Evolutionary conservation across 2,888 invertebrate species (phyloP).

Genomic region (Drosophila paracracens): DNA sequence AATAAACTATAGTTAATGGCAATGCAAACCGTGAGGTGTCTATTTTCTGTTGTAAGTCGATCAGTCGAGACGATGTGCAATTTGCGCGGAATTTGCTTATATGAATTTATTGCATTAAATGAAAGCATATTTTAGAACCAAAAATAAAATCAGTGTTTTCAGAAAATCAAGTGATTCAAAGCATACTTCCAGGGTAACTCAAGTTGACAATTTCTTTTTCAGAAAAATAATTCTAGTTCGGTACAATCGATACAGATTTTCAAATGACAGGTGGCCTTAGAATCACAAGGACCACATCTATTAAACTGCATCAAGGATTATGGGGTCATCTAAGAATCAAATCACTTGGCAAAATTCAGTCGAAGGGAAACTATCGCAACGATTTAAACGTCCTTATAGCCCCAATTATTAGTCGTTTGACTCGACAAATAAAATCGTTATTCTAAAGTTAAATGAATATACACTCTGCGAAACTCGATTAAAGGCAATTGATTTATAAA

Average conservation of each 20-base stretch:
- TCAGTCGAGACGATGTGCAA: background rate
- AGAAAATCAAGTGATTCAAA: background rate
- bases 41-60: background rate
- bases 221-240: background rate
- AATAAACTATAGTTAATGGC: conserved; percentile 48
- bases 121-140: background rate
- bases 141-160: background rate
- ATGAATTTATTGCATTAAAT: background rate
- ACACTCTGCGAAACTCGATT: background rate
- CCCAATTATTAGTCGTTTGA: background rate
- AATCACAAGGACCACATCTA: background rate
- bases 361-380: background rate
- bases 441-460: background rate
- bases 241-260: background rate
- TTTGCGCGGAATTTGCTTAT: background rate
- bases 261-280: background rate
- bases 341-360: background rate
- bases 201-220: background rate
- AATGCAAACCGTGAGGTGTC: background rate
- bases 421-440: background rate
- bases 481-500: background rate
- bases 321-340: background rate
- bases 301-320: background rate
- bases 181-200: background rate
- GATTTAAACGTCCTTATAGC: background rate